A percentile compares a stretch with the other conserved stretches of the same genome.
Conservation (phyloP, 2,888 invertebrate genomes). For the Oligia fasciuncula region DNA sequence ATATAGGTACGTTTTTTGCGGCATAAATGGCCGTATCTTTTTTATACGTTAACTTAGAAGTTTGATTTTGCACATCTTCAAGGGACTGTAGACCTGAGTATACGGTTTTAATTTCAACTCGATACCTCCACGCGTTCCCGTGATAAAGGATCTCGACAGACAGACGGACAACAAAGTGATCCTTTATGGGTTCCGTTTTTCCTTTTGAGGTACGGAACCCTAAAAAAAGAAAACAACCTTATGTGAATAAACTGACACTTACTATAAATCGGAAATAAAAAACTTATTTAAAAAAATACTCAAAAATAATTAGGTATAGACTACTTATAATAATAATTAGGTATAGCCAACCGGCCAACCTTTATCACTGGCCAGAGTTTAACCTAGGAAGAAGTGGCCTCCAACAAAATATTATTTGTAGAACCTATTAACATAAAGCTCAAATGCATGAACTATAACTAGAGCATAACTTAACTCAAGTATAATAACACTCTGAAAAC, state of each 20-base stretch:
- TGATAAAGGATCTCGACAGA: no score
- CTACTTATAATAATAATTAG: background rate
- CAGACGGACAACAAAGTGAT: no score
- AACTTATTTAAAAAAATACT: background rate
- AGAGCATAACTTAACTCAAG: constrained; percentile 37
- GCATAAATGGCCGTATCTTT: no score
- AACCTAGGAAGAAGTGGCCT: background rate
- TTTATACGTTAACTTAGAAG: no score
- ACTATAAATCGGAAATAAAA: background rate
- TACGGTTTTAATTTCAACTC: no score
- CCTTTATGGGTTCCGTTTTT: no score
- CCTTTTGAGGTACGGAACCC: no score
- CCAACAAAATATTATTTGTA: background rate
- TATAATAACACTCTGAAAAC: constrained; percentile 29
- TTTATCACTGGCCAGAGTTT: background rate
- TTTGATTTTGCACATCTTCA: no score
- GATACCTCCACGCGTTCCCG: no score
- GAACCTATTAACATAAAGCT: background rate
- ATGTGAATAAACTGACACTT: background rate
- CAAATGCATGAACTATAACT: constrained; percentile 2
- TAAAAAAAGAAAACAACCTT: background rate
- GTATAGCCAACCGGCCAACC: background rate
- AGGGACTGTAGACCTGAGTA: no score
- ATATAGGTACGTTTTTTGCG: no score
- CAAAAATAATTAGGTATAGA: background rate